Evolutionary conservation across 2,113 vertebrate species (phyloP).

Genomic region (Erythrocercus mccallii): DNA sequence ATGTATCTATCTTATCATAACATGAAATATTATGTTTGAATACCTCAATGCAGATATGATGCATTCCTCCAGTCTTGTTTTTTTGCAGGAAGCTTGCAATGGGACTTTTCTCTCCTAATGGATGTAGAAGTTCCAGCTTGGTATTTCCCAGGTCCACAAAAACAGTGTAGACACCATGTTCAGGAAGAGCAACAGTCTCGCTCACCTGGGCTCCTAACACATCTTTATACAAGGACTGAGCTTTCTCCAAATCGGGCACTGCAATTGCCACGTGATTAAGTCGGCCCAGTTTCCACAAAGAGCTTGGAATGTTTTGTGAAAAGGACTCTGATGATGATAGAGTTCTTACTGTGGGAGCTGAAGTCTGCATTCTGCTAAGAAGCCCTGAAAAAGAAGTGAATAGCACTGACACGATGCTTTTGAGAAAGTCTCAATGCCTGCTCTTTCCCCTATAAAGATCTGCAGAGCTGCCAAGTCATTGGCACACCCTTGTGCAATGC

Average conservation of each 20-base stretch:
- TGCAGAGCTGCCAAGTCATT: neutral
- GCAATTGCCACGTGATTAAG: conserved; percentile 94
- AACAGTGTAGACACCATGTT: conserved; percentile 91
- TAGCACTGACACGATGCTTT: neutral
- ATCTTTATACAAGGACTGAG: conserved; percentile 83
- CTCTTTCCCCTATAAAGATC: neutral
- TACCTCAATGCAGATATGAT: conserved; percentile 98
- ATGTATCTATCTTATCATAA: neutral
- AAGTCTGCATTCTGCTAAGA: conserved; percentile 57
- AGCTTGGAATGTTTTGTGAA: conserved; percentile 46
- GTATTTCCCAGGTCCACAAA: conserved; percentile 96
- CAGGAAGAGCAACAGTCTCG: conserved; percentile 79
- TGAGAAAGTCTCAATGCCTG: neutral
- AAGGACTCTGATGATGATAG: conserved; percentile 41
- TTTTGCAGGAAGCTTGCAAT: conserved; percentile 89
- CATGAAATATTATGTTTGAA: neutral
- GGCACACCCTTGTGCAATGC: neutral
- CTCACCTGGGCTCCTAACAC: conserved; percentile 88
- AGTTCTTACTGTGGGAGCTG: neutral
- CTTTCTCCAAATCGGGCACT: conserved; percentile 88
- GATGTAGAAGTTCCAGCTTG: conserved; percentile 93
- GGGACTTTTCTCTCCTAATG: conserved; percentile 88
- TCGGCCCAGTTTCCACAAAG: conserved; percentile 87
- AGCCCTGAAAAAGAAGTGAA: conserved; percentile 65
- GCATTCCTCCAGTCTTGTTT: conserved; percentile 92